These are phyloP conservation scores for Coleophora flavipennella DNA, from an alignment of 2,888 invertebrate genomes.

Conservation along the genomic window DNA sequence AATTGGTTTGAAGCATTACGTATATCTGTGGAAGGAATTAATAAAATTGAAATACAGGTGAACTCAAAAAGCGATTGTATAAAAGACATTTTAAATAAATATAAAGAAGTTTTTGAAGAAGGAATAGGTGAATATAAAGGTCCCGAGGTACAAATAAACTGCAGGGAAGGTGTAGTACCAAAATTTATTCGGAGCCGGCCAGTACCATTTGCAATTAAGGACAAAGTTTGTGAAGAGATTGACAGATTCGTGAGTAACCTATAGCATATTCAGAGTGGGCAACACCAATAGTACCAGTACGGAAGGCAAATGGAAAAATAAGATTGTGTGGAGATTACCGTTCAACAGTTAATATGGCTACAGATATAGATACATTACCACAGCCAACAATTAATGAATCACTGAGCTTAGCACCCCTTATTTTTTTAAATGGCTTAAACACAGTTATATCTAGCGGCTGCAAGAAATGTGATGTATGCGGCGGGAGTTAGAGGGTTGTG, in stretches of 20 bases:
- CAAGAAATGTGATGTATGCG: no score
- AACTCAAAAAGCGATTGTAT: background rate
- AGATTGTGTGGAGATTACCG: slow-evolving; percentile 17
- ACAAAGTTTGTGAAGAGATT: slow-evolving; percentile 15
- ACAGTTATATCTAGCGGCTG: no score
- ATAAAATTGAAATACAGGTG: no score
- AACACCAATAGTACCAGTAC: no score
- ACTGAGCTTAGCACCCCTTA: no score
- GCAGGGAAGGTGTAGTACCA: slow-evolving; percentile 14
- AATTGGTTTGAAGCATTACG: background rate
- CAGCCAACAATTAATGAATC: slow-evolving; percentile 15
- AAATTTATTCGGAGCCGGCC: slow-evolving; percentile 18
- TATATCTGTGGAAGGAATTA: background rate
- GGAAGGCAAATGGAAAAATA: slow-evolving; percentile 16
- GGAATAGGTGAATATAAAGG: background rate
- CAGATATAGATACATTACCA: slow-evolving; percentile 17
- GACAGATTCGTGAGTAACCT: background rate
- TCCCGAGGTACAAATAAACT: background rate
- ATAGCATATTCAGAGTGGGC: slow-evolving; percentile 17
- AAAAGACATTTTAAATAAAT: background rate
- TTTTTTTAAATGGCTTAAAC: no score
- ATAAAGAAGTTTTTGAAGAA: background rate
- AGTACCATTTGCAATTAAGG: slow-evolving; percentile 17
- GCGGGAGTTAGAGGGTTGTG: no score
- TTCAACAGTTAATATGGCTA: slow-evolving; percentile 16